Evolutionary conservation across 2,888 invertebrate genomes (phyloP).

Genomic region (Hedychridium roseum): DNA sequence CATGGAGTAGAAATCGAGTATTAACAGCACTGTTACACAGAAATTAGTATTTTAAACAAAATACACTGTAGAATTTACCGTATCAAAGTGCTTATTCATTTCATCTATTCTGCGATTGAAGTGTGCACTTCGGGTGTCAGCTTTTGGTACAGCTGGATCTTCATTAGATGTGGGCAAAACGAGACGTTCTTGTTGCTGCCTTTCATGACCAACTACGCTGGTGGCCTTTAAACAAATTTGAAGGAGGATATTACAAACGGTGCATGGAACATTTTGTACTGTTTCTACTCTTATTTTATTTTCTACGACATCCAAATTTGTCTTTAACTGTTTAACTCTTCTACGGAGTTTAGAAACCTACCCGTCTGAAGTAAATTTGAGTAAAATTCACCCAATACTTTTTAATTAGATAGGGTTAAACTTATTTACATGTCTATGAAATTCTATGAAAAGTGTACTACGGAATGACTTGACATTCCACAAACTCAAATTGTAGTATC

Average conservation of each 20-base stretch:
- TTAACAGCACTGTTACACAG: not conserved
- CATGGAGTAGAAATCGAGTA: not conserved
- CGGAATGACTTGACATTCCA: no score
- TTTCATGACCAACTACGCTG: constrained; percentile 84
- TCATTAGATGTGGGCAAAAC: constrained; percentile 72
- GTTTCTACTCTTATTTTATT: not conserved
- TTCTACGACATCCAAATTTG: not conserved
- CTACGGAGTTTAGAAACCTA: no score
- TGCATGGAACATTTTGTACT: not conserved
- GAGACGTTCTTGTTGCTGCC: constrained; percentile 68
- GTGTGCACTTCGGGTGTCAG: constrained; percentile 76
- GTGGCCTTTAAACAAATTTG: constrained; percentile 72
- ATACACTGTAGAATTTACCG: constrained; percentile 64
- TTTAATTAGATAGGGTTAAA: no score
- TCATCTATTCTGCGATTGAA: constrained; percentile 81
- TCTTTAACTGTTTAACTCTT: not conserved
- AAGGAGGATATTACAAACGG: no score
- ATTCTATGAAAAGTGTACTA: no score
- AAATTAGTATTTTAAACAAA: not conserved
- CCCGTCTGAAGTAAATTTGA: no score
- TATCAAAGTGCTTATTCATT: constrained; percentile 79
- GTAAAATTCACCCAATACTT: no score
- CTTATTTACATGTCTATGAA: no score
- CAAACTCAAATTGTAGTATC: no score
- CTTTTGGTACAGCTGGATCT: constrained; percentile 69